These are phyloP conservation scores for Zonitis immaculata DNA, from an alignment of 2,888 invertebrate species.

Conservation along the genomic window DNA sequence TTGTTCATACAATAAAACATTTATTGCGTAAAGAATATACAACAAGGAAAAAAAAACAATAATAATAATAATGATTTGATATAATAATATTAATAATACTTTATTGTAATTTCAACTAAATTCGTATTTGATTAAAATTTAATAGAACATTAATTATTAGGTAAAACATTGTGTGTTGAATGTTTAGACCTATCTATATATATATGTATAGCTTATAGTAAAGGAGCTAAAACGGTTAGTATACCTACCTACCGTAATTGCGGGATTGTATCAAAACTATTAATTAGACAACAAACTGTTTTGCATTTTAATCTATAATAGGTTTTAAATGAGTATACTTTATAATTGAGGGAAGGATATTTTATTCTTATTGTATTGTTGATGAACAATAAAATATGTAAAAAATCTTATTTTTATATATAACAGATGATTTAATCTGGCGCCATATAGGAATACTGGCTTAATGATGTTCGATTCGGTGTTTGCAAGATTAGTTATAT, in stretches of 20 bases:
- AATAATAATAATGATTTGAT: constrained; percentile 16
- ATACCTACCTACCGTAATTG: not conserved
- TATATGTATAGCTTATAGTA: not conserved
- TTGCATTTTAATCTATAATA: not conserved
- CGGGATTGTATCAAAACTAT: not conserved
- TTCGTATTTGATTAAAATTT: not conserved
- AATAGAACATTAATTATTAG: not conserved
- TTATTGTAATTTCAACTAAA: not conserved
- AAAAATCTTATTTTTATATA: no score
- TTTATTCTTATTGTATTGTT: no score
- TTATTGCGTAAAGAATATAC: constrained; percentile 24
- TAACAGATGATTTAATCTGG: not conserved
- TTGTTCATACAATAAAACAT: constrained; percentile 32
- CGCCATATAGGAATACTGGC: not conserved
- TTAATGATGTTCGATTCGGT: constrained; percentile 3
- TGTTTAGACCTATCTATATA: no score
- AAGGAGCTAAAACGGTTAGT: not conserved
- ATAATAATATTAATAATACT: constrained; percentile 7
- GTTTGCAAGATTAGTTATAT: constrained; percentile 1
- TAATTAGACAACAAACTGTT: not conserved
- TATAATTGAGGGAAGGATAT: no score
- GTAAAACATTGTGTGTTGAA: not conserved
- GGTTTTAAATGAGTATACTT: not conserved
- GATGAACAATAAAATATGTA: no score
- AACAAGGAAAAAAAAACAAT: constrained; percentile 17